A percentile compares a stretch with the other conserved stretches of the same genome.
Evolutionary conservation across 2,797 vertebrate genomes (phyloP).

Genomic region (Serranus cabrilla): DNA sequence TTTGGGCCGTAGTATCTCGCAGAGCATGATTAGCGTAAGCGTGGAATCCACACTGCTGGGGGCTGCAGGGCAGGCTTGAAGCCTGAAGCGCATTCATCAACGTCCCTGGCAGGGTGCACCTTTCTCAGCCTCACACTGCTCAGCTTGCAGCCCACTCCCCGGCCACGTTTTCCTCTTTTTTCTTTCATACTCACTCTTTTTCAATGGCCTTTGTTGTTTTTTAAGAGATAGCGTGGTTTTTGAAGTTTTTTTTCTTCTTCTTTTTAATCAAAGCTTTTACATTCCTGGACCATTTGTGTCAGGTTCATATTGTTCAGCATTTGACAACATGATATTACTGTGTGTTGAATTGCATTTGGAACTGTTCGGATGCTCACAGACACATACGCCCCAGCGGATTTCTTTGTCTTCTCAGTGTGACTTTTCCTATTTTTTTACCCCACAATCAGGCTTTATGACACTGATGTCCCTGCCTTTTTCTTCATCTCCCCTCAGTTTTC

Average conservation of each 20-base stretch:
- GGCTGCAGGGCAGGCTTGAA: conserved; percentile 87
- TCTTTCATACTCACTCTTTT: conserved; percentile 53
- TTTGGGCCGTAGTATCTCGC: conserved; percentile 84
- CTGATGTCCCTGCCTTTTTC: conserved; percentile 53
- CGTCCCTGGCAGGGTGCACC: conserved; percentile 88
- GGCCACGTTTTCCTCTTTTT: conserved; percentile 70
- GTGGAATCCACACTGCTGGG: conserved; percentile 81
- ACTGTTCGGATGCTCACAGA: conserved; percentile 10
- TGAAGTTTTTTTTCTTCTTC: conserved; percentile 40
- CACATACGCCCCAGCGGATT: not conserved
- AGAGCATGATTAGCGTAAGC: conserved; percentile 84
- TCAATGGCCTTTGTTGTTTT: conserved; percentile 66
- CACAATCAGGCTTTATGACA: conserved; percentile 57
- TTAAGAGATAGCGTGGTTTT: conserved; percentile 56
- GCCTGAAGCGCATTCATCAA: conserved; percentile 88
- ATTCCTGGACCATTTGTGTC: conserved; percentile 20
- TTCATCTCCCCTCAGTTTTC: conserved; percentile 47
- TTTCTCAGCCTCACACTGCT: conserved; percentile 78
- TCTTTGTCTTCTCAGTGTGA: conserved; percentile 5
- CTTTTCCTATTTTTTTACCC: conserved; percentile 21
- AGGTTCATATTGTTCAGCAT: conserved; percentile 11
- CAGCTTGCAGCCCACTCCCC: conserved; percentile 74
- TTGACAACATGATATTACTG: not conserved
- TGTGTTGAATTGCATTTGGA: conserved; percentile 8
- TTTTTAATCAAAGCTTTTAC: conserved; percentile 32